These are phyloP conservation scores for Glareola pratincola DNA, from an alignment of 2,113 vertebrate genomes.

Conservation along the genomic window DNA sequence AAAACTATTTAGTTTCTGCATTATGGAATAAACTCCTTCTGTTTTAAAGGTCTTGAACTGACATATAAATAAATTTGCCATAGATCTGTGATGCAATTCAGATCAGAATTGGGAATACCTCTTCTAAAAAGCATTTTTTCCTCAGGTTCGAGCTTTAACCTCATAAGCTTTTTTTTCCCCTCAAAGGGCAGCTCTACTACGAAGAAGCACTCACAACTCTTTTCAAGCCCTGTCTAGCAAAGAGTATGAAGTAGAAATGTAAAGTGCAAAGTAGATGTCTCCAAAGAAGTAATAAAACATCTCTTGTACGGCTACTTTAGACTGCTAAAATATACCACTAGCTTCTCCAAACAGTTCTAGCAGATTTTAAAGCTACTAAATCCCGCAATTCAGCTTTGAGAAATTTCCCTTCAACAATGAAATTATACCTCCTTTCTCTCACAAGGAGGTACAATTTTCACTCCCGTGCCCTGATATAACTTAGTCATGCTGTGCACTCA, in stretches of 20 bases:
- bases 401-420: not conserved
- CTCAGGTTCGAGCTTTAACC: not conserved
- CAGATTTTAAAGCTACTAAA: not conserved
- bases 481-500: not conserved
- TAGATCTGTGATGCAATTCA: not conserved
- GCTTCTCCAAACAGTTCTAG: not conserved
- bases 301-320: not conserved
- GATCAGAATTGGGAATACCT: not conserved
- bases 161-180: not conserved
- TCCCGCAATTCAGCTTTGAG: not conserved
- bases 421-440: not conserved
- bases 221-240: not conserved
- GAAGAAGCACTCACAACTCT: not conserved
- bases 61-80: not conserved
- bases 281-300: not conserved
- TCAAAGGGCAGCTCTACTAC: not conserved
- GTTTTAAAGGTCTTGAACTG: not conserved
- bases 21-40: not conserved
- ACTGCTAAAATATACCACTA: not conserved
- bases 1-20: not conserved
- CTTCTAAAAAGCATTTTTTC: not conserved
- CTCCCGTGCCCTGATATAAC: not conserved
- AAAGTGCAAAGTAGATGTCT: not conserved
- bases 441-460: not conserved
- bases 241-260: not conserved